Percentiles rank a stretch among this genome's conserved stretches.
phyloP scores from a whole-genome alignment of 2,113 vertebrate genomes.

The Mionectes macconnelli region DNA sequence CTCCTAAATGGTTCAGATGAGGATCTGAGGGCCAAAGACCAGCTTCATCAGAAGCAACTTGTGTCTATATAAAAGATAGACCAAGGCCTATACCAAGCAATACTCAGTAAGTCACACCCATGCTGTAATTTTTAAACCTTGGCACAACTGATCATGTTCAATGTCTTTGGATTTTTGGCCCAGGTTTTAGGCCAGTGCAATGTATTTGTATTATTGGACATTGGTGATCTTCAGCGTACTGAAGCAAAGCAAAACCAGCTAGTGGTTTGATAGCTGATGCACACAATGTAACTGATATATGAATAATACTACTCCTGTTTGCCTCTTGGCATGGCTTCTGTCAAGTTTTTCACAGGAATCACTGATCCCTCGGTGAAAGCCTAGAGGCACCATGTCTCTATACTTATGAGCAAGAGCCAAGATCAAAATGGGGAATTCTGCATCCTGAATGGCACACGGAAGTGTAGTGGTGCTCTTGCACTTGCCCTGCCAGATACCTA shows the following conservation, averaged over 20 bases:
- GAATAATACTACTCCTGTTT: background rate
- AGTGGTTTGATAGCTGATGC: background rate
- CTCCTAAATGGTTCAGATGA: background rate
- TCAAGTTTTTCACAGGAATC: background rate
- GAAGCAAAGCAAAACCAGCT: background rate
- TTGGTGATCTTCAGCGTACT: background rate
- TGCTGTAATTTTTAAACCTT: background rate
- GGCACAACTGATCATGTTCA: background rate
- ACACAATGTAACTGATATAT: background rate
- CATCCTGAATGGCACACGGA: background rate
- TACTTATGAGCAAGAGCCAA: background rate
- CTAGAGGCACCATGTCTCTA: background rate
- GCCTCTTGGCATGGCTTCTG: background rate
- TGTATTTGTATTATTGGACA: background rate
- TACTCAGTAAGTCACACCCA: background rate
- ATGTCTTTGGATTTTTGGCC: background rate
- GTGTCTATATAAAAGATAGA: background rate
- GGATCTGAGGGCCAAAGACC: background rate
- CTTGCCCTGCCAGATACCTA: background rate
- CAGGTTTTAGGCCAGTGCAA: background rate
- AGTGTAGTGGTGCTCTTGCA: background rate
- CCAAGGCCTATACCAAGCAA: background rate
- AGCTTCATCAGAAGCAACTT: background rate
- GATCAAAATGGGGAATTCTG: background rate
- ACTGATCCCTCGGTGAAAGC: fast-evolving